Evolutionary conservation across 2,113 vertebrate species (phyloP), one percentile per base, ranked within the genome.

Genomic region (Eptatretus burgeri): DNA sequence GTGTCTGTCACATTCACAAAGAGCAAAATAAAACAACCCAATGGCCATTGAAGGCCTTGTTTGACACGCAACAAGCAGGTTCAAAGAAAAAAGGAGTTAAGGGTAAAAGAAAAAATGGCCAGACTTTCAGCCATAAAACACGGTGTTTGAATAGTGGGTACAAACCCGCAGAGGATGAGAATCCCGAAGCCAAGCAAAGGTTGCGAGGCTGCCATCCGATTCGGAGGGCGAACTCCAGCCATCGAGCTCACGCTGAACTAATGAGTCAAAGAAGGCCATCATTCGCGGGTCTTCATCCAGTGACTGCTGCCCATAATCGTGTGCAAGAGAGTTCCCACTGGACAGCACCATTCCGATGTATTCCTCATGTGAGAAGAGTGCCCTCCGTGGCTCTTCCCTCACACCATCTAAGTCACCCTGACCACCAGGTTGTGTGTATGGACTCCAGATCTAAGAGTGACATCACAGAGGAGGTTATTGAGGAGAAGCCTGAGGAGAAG

Each of bases 201-300:
- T 91, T 50, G 83, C 86, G 70, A 93, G 88, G 9, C 88, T 98
- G 67, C 79, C 68, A 73, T 94, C 87, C 0, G 82, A 87, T 73
- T 98, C 91, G 0, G 91, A 98, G 68, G 95, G 89, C 0, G 89
- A 94, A 69, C 89, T 98, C 91, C 91, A 98, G 66, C 89, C 91
- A 68, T 94, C 89, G 0, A 98, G 93, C 73, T 98, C 91, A 1
- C 89, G 76, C 2, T 87, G 82, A 60, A 96, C 89, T n/a, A 98
- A 70, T 0, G 91, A 96, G 71, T 98, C 91, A 49, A 98, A 96
- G 68, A 98, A 98, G 13, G 89, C 91, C 91, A 94, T 98, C 89
- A 98, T 98, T 63, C 91, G 77, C 1, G 91, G 89, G 64, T 98
- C 91, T 65, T 98, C 89, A 72, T 91, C 87, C 62, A 93, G 81